Evolutionary conservation across 2,888 invertebrate genomes (phyloP), one percentile per base, ranked within the genome.

Genomic region (Onchidella celtica): DNA sequence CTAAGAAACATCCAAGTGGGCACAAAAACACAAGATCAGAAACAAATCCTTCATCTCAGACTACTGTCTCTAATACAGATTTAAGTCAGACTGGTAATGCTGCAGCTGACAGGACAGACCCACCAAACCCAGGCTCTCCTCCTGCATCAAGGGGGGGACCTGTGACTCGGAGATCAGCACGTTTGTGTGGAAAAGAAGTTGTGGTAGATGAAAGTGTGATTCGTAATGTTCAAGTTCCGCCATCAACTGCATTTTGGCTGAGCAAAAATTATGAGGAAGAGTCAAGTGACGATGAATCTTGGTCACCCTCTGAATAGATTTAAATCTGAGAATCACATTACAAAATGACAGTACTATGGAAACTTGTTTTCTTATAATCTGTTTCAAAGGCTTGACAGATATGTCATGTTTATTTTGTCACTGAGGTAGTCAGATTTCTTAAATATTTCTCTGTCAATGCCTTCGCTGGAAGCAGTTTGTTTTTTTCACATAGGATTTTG

Each of bases 181-280:
- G 55, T 1, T 14, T 38, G 2, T 66, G 34, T 0, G 14, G n/a
- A 36, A 34, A 24, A 36, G 4, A 40, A 0, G 17, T n/a, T 68
- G 29, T 11, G 1, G 24, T 68, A 21, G 36, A 47, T 34, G 36
- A 36, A 36, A 65, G 38, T 24, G 17, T 27, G 21, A 82, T 84
- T 47, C 57, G 73, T 9, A 70, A 85, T 74, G 61, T 85, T 2
- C 73, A 77, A 63, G 79, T 85, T 14, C 83, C 83, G 21, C 83
- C 83, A 1, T 61, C 63, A 2, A 74, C 81, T 11, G 38, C 79
- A 38, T 69, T 82, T 66, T 61, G 83, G 34, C 68, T 85, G n/a
- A 57, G 72, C 34, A 57, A 55, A 59, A 82, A 79, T 61, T 63
- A 32, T 24, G 38, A 80, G 3, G 79, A 76, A 61, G 77, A 66